Evolutionary conservation across 2,888 invertebrate genomes (phyloP).

Genomic region (Ectemnius continuus): DNA sequence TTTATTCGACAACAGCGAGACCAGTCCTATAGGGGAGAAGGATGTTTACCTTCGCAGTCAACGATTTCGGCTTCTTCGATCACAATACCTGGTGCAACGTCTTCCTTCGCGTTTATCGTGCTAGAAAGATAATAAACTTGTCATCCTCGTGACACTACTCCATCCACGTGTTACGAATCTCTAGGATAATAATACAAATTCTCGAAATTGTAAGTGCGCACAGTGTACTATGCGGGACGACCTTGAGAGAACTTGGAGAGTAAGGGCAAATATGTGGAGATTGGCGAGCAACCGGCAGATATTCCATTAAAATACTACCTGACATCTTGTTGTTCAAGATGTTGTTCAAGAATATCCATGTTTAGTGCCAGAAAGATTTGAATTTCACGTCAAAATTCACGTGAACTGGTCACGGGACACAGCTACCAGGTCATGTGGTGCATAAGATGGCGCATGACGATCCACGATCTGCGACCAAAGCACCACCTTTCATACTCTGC

Average conservation of each 20-base stretch:
- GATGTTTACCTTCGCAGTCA: constrained; percentile 73
- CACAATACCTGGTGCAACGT: constrained; percentile 71
- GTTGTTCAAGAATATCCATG: constrained; percentile 77
- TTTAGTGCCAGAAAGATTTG: constrained; percentile 72
- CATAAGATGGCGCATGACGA: constrained; percentile 70
- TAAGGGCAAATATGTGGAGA: constrained; percentile 45
- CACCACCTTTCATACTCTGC: no score
- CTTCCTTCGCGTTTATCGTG: constrained; percentile 67
- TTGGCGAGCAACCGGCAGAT: constrained; percentile 51
- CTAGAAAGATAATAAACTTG: constrained; percentile 51
- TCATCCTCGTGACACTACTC: no score
- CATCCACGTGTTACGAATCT: no score
- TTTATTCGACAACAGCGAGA: no score
- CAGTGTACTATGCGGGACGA: constrained; percentile 69
- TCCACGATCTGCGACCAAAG: no score
- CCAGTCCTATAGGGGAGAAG: not conserved
- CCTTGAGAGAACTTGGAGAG: constrained; percentile 59
- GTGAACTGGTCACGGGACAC: constrained; percentile 79
- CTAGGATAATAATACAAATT: constrained; percentile 26
- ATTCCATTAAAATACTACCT: constrained; percentile 70
- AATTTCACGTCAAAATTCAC: constrained; percentile 77
- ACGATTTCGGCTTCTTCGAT: constrained; percentile 76
- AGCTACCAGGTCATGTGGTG: constrained; percentile 78
- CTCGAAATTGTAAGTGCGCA: constrained; percentile 66
- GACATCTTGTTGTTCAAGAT: constrained; percentile 75